phyloP scores from a whole-genome alignment of 2,797 vertebrate species.

The Ataeniobius toweri region DNA sequence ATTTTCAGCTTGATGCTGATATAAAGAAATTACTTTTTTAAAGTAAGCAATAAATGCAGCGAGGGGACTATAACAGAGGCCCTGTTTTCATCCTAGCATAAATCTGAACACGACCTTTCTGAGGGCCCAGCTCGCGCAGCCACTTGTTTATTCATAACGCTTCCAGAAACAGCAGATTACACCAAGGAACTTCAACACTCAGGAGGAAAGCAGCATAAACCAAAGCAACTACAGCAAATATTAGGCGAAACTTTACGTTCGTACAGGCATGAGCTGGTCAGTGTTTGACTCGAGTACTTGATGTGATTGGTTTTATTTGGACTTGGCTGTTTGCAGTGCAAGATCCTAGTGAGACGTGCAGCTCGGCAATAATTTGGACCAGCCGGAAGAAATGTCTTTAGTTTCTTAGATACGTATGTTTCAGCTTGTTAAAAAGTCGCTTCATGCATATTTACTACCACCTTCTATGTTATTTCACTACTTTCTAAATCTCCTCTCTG shows the following conservation, averaged over 20 bases:
- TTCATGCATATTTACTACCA: neutral
- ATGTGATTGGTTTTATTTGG: no score
- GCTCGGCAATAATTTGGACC: neutral
- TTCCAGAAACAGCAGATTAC: slow-evolving; percentile 69
- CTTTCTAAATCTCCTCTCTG: neutral
- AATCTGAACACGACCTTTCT: slow-evolving; percentile 74
- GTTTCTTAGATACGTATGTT: neutral
- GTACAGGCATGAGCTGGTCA: neutral
- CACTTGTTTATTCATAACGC: slow-evolving; percentile 77
- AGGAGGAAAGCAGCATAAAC: slow-evolving; percentile 50
- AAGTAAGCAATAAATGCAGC: slow-evolving; percentile 83
- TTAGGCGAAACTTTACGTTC: slow-evolving; percentile 32
- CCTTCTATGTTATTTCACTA: neutral
- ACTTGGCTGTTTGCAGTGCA: no score
- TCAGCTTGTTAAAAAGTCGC: neutral
- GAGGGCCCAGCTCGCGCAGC: slow-evolving; percentile 70
- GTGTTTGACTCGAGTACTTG: no score
- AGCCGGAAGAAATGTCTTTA: no score
- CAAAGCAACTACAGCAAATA: slow-evolving; percentile 48
- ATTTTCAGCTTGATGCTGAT: slow-evolving; percentile 86
- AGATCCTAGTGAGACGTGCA: no score
- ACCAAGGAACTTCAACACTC: slow-evolving; percentile 65
- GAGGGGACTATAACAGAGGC: slow-evolving; percentile 76
- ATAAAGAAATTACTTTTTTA: slow-evolving; percentile 85
- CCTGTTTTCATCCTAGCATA: slow-evolving; percentile 73